Percentiles rank a stretch among this genome's conserved stretches.
These are phyloP conservation scores for Meghimatium bilineatum DNA, from an alignment of 2,888 invertebrate species.

Conservation along the genomic window DNA sequence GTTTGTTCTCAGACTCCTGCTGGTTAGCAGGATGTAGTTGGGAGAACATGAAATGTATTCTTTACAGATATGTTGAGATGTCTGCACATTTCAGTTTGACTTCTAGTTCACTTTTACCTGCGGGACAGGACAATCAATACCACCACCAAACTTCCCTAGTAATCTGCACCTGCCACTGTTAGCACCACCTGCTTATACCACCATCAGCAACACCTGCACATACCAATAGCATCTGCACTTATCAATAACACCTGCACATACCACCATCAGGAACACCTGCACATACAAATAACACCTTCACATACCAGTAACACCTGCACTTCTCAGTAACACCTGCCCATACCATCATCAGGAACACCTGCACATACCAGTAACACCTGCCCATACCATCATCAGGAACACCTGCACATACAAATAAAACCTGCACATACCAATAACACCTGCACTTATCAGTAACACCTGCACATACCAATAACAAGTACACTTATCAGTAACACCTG, in stretches of 20 bases:
- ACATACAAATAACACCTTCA: not conserved
- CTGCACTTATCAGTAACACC: not conserved
- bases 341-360: not conserved
- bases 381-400: not conserved
- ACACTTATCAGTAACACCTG: not conserved
- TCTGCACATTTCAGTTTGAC: too few species aligned
- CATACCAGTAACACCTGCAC: not conserved
- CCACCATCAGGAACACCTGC: not conserved
- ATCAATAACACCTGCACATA: not conserved
- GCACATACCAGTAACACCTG: not conserved
- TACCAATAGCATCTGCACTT: not conserved
- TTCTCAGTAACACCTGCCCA: not conserved
- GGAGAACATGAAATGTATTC: too few species aligned
- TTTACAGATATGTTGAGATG: too few species aligned
- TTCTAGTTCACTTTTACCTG: too few species aligned
- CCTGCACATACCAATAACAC: not conserved
- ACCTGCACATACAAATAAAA: too few species aligned
- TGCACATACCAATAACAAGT: too few species aligned
- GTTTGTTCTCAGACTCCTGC: too few species aligned
- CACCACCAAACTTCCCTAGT: too few species aligned
- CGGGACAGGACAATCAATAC: too few species aligned
- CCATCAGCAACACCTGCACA: not conserved
- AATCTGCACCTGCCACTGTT: not conserved
- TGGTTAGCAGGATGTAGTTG: too few species aligned
- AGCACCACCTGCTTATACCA: not conserved